phyloP scores from a whole-genome alignment of 2,888 invertebrate genomes.

The Onchidella celtica region DNA sequence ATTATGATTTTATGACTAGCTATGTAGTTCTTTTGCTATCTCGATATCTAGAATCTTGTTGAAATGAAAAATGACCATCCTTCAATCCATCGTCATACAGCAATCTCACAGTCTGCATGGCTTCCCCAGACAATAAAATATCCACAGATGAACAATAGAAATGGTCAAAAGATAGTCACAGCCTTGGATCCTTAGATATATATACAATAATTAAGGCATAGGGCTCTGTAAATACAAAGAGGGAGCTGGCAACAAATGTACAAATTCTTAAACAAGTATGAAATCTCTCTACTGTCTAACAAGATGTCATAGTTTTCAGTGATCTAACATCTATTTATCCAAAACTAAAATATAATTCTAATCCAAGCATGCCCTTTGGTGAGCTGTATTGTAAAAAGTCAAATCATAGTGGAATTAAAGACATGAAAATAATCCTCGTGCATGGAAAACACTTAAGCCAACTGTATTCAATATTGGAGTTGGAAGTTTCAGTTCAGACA shows the following conservation, averaged over 20 bases:
- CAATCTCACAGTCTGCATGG: not conserved
- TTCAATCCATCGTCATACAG: not conserved
- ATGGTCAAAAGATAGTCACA: conserved; percentile 26
- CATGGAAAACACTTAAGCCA: no score
- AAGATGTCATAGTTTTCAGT: no score
- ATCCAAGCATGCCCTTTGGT: no score
- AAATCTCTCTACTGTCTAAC: no score
- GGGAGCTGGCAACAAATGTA: not conserved
- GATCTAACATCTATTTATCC: no score
- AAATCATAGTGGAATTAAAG: no score
- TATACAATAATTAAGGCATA: conserved; percentile 27
- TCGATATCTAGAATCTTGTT: not conserved
- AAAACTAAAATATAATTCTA: no score
- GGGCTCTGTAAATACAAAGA: not conserved
- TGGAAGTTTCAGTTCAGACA: no score
- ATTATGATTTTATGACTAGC: not conserved
- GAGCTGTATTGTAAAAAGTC: no score
- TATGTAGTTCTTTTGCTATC: not conserved
- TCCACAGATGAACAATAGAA: conserved; percentile 2
- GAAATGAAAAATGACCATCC: not conserved
- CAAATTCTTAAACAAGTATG: not conserved
- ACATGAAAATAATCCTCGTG: no score
- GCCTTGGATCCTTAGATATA: not conserved
- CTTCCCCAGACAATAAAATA: not conserved
- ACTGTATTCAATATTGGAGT: no score